Evolutionary conservation across 2,113 vertebrate genomes (phyloP).

Genomic region (Colius striatus): DNA sequence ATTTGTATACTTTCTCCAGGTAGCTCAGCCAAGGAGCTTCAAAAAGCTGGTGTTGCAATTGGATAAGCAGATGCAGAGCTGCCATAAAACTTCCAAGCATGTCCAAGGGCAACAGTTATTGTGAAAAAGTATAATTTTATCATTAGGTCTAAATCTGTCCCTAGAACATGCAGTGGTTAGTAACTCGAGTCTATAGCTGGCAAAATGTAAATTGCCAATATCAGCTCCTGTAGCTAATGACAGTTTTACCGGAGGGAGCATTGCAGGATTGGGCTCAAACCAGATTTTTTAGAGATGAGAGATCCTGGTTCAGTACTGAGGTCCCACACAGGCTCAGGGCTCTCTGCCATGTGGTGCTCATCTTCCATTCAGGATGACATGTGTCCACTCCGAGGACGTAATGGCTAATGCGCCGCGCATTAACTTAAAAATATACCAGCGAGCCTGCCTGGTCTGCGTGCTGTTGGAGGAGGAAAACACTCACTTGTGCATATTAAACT

Average conservation of each 20-base stretch:
- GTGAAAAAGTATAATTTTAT: constrained; percentile 69
- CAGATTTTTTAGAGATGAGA: constrained; percentile 57
- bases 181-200: constrained; percentile 23
- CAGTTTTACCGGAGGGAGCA: constrained; percentile 42
- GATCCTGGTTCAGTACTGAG: neutral
- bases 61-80: constrained; percentile 64
- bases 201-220: constrained; percentile 62
- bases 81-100: constrained; percentile 64
- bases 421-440: constrained; percentile 64
- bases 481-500: constrained; percentile 47
- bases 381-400: constrained; percentile 48
- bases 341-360: constrained; percentile 61
- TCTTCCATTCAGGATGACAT: constrained; percentile 41
- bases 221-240: constrained; percentile 66
- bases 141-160: constrained; percentile 75
- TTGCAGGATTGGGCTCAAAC: constrained; percentile 39
- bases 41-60: constrained; percentile 34
- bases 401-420: constrained; percentile 23
- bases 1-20: constrained; percentile 45
- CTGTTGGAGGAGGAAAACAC: constrained; percentile 50
- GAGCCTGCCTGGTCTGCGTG: constrained; percentile 27
- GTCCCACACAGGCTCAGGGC: neutral
- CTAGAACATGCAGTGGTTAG: constrained; percentile 49
- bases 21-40: constrained; percentile 41
- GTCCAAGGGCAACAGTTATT: constrained; percentile 65